Evolutionary conservation across 2,113 vertebrate genomes (phyloP), one percentile per base, ranked within the genome.

Genomic region (Irena cyanogastra): DNA sequence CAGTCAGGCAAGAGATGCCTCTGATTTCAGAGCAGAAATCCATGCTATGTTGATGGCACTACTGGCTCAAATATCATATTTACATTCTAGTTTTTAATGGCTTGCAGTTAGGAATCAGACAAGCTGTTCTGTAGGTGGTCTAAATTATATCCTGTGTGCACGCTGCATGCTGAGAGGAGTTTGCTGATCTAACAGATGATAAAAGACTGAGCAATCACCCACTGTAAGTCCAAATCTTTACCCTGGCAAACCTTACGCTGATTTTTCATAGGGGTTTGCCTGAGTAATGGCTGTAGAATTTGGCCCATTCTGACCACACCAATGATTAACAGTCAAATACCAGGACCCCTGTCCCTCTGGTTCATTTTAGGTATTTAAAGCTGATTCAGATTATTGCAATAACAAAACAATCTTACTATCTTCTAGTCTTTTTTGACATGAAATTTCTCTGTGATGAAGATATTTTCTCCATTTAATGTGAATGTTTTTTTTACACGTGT

Each of bases 121-220:
- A 87, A 93, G 88, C 93, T 89, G 72, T 92, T 95, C 90, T 35
- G 90, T 96, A 96, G 96, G 96, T 96, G 95, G 96, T 96, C 94
- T 88, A 47, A 93, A 95, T 87, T 83, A 93, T 93, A 90, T 95
- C 92, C 79, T 93, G 53, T 68, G 80, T 65, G 93, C 83, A 37
- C 0, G 1, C 39, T 83, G 71, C 90, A 59, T 13, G 80, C 93
- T 90, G 95, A 93, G 96, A 75, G 68, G 83, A 87, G 94, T 94
- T 94, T 97, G 94, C 93, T 96, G 93, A 93, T 96, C 83, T 90
- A 94, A 95, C 85, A 87, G 52, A 96, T 84, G 94, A 96, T 96
- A 93, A 94, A 95, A 96, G 92, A 83, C 88, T 49, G 28, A 92
- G 86, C 69, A 75, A 39, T 95, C 90, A 82, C 77, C 71, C 76